phyloP scores from a whole-genome alignment of 2,888 invertebrate genomes.

The Rutpela maculata region DNA sequence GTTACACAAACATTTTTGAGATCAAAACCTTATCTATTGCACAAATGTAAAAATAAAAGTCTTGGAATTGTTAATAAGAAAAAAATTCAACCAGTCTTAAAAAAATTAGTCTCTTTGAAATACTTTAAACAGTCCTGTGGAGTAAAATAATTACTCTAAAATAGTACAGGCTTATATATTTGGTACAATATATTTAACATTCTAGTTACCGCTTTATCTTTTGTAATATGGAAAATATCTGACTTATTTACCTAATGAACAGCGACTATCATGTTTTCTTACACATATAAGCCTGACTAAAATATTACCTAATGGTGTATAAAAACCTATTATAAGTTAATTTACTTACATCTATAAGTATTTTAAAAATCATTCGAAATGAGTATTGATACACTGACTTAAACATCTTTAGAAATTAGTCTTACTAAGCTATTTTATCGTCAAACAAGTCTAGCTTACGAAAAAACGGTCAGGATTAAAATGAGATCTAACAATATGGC shows the following conservation, averaged over 20 bases:
- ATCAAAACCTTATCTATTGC: conserved; percentile 33
- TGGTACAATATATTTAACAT: background rate
- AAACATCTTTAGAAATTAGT: conserved; percentile 32
- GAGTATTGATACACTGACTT: conserved; percentile 22
- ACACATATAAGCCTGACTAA: conserved; percentile 34
- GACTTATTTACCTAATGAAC: background rate
- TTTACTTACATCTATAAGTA: conserved; percentile 23
- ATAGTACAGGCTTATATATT: conserved; percentile 32
- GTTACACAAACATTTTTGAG: conserved; percentile 27
- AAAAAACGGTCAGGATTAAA: conserved; percentile 35
- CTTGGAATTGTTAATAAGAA: conserved; percentile 23
- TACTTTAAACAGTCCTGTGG: conserved; percentile 31
- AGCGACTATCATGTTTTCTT: background rate
- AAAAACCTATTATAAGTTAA: conserved; percentile 33
- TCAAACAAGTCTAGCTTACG: conserved; percentile 4
- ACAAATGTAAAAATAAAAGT: conserved; percentile 34
- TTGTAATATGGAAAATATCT: conserved; percentile 17
- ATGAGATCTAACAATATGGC: conserved; percentile 46
- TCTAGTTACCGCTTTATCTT: background rate
- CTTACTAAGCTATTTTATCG: conserved; percentile 25
- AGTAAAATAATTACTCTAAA: conserved; percentile 24
- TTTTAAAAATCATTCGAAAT: conserved; percentile 17
- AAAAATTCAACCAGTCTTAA: conserved; percentile 30
- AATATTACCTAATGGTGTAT: conserved; percentile 27
- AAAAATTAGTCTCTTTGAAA: conserved; percentile 36